These are phyloP conservation scores for Enteromius mattozi DNA, from an alignment of 2,797 vertebrate genomes.

Conservation along the genomic window DNA sequence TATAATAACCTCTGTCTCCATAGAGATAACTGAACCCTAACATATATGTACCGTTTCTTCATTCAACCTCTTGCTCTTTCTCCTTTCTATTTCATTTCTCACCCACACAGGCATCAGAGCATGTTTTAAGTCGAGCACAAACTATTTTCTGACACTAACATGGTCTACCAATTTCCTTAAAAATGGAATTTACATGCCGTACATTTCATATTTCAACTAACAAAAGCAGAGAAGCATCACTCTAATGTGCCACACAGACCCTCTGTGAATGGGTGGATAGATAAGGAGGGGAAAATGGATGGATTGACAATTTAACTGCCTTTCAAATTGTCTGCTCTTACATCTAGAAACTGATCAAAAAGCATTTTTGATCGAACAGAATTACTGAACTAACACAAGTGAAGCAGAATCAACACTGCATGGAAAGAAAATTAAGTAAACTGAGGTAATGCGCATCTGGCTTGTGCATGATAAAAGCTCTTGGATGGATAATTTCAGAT, in stretches of 20 bases:
- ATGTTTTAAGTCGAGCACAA: not conserved
- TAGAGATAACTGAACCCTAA: slow-evolving; percentile 33
- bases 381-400: not conserved
- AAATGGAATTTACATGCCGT: not conserved
- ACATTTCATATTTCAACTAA: slow-evolving; percentile 16
- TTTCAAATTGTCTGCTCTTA: not conserved
- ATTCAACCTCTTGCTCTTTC: slow-evolving; percentile 12
- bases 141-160: not conserved
- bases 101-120: slow-evolving; percentile 8
- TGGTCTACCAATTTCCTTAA: slow-evolving; percentile 8
- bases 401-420: slow-evolving; percentile 18
- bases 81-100: slow-evolving; percentile 1
- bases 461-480: slow-evolving; percentile 34
- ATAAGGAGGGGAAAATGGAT: slow-evolving; percentile 3
- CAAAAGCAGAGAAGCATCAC: slow-evolving; percentile 8
- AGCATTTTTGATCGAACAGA: slow-evolving; percentile 2
- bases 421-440: not conserved
- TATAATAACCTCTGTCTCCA: slow-evolving; percentile 14
- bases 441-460: slow-evolving; percentile 48
- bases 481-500: slow-evolving; percentile 23
- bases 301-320: not conserved
- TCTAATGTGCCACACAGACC: not conserved
- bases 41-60: slow-evolving; percentile 33
- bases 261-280: slow-evolving; percentile 6
- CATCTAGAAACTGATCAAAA: not conserved